Conservation (phyloP, 1,140 invertebrate species). For the Penaeus indicus region DNA sequence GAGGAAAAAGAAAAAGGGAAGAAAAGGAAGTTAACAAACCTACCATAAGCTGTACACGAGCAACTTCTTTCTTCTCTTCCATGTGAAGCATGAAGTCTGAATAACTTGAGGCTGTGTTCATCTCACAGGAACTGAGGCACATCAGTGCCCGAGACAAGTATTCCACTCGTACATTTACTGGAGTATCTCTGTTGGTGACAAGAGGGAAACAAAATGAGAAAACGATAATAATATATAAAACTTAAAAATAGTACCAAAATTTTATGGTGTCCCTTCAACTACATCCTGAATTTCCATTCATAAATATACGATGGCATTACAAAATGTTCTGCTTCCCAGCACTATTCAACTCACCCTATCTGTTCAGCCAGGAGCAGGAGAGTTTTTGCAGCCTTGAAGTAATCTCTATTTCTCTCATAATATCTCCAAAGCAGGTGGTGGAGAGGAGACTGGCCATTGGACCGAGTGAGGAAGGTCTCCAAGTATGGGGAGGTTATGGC, state of each 20-base stretch:
- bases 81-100: conserved; percentile 90
- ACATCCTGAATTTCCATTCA: too few relatives aligned
- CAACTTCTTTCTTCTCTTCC: conserved; percentile 90
- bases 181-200: conserved; percentile 70
- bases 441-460: conserved; percentile 72
- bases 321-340: too few relatives aligned
- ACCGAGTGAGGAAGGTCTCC: conserved; percentile 68
- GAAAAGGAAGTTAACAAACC: background rate
- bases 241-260: background rate
- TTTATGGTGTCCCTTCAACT: too few relatives aligned
- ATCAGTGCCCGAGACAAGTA: conserved; percentile 95
- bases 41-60: conserved; percentile 64
- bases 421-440: conserved; percentile 96
- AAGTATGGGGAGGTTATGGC: conserved; percentile 74
- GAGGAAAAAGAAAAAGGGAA: too few relatives aligned
- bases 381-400: conserved; percentile 92
- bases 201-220: conserved; percentile 46
- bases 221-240: background rate
- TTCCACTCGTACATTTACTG: conserved; percentile 80
- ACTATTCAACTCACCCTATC: conserved; percentile 64
- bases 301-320: too few relatives aligned
- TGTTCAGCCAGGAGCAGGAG: conserved; percentile 88
- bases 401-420: conserved; percentile 93
- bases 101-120: conserved; percentile 79
- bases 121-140: conserved; percentile 90